These are phyloP conservation scores for Himalopsyche anomala DNA, from an alignment of 2,888 invertebrate species.

Conservation along the genomic window DNA sequence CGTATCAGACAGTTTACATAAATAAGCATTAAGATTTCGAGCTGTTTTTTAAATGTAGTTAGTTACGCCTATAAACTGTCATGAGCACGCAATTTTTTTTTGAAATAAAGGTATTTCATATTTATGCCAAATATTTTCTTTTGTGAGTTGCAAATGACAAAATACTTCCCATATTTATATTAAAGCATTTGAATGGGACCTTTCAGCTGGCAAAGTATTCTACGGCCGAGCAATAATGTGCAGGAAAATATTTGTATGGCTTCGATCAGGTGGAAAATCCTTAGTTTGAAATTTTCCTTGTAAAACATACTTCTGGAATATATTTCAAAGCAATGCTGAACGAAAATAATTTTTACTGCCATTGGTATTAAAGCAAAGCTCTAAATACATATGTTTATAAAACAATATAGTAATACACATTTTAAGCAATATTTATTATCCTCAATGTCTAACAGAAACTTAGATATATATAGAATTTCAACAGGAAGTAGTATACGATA, in stretches of 20 bases:
- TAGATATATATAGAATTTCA: no score
- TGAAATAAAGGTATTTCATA: not conserved
- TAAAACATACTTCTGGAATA: not conserved
- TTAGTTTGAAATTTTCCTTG: not conserved
- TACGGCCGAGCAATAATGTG: not conserved
- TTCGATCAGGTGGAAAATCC: constrained; percentile 28
- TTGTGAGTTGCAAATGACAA: not conserved
- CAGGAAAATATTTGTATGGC: constrained; percentile 8
- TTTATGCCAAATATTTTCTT: not conserved
- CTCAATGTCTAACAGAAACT: no score
- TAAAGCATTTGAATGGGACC: not conserved
- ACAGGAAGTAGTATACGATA: no score
- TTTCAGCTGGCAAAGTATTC: not conserved
- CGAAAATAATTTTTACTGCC: not conserved
- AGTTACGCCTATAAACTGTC: not conserved
- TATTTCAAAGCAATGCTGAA: not conserved
- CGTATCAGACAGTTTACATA: not conserved
- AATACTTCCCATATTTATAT: constrained; percentile 1
- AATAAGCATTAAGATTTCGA: not conserved
- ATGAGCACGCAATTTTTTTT: not conserved
- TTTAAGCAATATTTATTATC: no score
- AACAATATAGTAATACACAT: no score
- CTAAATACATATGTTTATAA: no score
- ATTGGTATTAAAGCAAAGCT: not conserved
- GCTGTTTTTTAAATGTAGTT: not conserved